Conservation (phyloP, 2,888 invertebrate genomes). For the Copidosoma aretas region DNA sequence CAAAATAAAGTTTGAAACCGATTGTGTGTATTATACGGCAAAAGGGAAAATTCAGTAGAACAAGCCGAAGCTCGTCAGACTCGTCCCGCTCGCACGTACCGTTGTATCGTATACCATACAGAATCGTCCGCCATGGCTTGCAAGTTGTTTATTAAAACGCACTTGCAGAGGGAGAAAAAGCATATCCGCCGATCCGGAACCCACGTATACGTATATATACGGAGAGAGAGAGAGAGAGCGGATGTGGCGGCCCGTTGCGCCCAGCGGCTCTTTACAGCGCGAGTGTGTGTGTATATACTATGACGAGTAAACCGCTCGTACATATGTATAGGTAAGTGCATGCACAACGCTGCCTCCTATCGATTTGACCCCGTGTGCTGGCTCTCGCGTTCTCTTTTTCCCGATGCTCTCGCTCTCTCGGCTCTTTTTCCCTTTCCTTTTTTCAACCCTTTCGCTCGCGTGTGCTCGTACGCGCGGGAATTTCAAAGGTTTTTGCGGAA, state of each 20-base stretch:
- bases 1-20: no score
- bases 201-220: no score
- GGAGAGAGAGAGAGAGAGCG: background rate
- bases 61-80: no score
- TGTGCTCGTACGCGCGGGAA: background rate
- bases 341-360: slow-evolving; percentile 43
- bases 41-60: no score
- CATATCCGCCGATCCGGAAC: no score
- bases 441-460: background rate
- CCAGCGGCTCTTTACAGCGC: background rate
- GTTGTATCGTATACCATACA: no score
- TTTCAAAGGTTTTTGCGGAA: background rate
- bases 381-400: background rate
- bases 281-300: background rate
- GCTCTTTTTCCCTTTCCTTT: slow-evolving; percentile 18
- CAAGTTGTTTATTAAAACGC: no score
- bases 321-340: slow-evolving; percentile 4
- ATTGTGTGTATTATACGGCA: no score
- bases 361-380: slow-evolving; percentile 51
- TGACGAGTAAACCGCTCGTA: no score
- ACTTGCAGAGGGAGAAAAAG: no score
- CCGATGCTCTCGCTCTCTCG: slow-evolving; percentile 12
- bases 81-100: no score
- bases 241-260: background rate
- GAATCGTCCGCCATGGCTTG: no score